Evolutionary conservation across 2,113 vertebrate genomes (phyloP).

Genomic region (Apaloderma vittatum): DNA sequence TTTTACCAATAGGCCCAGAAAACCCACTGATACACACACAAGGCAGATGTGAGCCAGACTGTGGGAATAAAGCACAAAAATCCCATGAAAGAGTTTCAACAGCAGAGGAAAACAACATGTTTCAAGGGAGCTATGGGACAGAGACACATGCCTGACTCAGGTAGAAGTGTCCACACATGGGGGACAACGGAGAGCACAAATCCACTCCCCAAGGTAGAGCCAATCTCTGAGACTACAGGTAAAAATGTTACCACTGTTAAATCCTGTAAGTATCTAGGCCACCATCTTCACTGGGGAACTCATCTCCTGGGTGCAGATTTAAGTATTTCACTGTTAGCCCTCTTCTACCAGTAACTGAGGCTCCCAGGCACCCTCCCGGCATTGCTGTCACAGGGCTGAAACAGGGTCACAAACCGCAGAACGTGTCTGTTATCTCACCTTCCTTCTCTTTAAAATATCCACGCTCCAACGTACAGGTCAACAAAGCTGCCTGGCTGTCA

Average conservation of each 20-base stretch:
- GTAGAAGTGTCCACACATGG: background rate
- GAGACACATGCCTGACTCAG: background rate
- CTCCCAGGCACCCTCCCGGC: background rate
- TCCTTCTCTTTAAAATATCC: background rate
- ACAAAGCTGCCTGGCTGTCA: background rate
- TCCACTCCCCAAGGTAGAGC: background rate
- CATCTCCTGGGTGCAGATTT: background rate
- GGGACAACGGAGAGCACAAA: background rate
- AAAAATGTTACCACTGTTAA: background rate
- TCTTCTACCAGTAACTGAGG: background rate
- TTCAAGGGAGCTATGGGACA: background rate
- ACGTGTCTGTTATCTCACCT: background rate
- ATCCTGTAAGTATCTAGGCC: background rate
- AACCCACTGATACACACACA: background rate
- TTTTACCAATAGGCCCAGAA: background rate
- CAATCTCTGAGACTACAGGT: background rate
- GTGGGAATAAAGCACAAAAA: background rate
- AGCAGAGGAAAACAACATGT: background rate
- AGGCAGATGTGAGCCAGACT: background rate
- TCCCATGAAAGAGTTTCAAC: background rate
- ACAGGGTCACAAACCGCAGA: background rate
- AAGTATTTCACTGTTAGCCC: background rate
- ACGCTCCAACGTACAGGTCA: background rate
- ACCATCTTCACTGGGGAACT: background rate
- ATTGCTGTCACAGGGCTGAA: background rate